Evolutionary conservation across 1,140 invertebrate genomes (phyloP).

Genomic region (Diorhabda elongata): DNA sequence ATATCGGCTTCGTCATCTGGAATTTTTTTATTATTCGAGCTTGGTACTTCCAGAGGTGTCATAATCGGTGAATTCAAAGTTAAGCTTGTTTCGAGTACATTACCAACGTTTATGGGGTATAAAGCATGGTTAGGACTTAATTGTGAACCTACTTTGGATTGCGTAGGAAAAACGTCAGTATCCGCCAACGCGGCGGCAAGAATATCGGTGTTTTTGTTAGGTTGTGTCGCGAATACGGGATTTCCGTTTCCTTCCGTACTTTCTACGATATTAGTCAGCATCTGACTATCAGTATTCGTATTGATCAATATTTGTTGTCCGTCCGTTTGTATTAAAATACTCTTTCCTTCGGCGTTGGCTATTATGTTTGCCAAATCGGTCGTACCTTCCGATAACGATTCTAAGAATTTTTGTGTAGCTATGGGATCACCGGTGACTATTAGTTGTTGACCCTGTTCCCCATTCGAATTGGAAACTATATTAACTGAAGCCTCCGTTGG

Average conservation of each 20-base stretch:
- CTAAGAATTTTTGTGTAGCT: conserved; percentile 44
- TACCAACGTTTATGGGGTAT: conserved; percentile 53
- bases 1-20: conserved; percentile 42
- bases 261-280: conserved; percentile 28
- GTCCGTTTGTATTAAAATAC: conserved; percentile 47
- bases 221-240: conserved; percentile 38
- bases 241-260: conserved; percentile 28
- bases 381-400: conserved; percentile 43
- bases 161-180: conserved; percentile 64
- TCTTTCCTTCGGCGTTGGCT: conserved; percentile 41
- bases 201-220: conserved; percentile 62
- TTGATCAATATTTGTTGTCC: conserved; percentile 47
- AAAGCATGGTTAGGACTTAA: conserved; percentile 49
- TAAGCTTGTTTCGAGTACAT: conserved; percentile 66
- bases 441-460: conserved; percentile 38
- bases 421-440: conserved; percentile 45
- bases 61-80: conserved; percentile 75
- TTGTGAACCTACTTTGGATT: conserved; percentile 37
- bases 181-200: conserved; percentile 70
- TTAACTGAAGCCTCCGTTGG: conserved; percentile 1
- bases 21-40: conserved; percentile 51
- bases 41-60: conserved; percentile 70
- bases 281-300: conserved; percentile 39
- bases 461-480: conserved; percentile 17
- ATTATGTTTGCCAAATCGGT: conserved; percentile 44